Base-by-base conservation (phyloP, 1,140 invertebrate genomes). In the Drosophila repleta region DNA sequence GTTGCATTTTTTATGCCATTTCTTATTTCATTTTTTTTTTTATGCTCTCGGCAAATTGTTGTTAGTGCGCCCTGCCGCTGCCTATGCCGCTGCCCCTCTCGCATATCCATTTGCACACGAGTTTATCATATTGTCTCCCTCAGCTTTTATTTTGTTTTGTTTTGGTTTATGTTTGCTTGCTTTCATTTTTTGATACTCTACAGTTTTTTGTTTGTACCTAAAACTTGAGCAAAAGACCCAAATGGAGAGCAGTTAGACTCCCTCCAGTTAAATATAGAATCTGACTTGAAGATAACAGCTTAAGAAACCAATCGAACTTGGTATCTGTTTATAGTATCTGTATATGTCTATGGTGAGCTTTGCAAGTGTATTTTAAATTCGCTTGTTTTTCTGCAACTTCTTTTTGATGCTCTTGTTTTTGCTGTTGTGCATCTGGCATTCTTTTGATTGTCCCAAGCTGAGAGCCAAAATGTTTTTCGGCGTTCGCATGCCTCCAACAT, bases 1-100 rank as follows among this genome's bases (percentile, higher is more conserved):
- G 83, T 87, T 87, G 82, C 82, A 87, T 87, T 87, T 87, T 87
- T 87, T 73, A 87, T 87, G 75, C 71, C 52, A 82, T 79, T 67
- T 67, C 69, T 67, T 58, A 66, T 72, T 72, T 66, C 55, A 46
- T 72, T 58, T 77, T 87, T 88, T 82, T 82, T 87, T 85, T 81
- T 76, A 78, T 76, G 82, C 72, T 83, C 26, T 53, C 53, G 60
- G 72, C 72, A 71, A 80, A 65, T 68, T 80, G 62, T 49, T 57
- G 56, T 73, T 70, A 43, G 39, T 65, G 39, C 29, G 43, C 39
- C 41, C 45, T 21, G 39, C 1, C 32, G 6, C 11, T 35, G 39
- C 2, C 39, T 10, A n/a, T 3, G n/a, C 8, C 43, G 10, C 10
- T 41, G 13, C 43, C 18, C 3, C 20, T 21, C 18, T 58, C 55